Conservation (phyloP, 1,140 invertebrate species). For the Conus ventricosus region DNA sequence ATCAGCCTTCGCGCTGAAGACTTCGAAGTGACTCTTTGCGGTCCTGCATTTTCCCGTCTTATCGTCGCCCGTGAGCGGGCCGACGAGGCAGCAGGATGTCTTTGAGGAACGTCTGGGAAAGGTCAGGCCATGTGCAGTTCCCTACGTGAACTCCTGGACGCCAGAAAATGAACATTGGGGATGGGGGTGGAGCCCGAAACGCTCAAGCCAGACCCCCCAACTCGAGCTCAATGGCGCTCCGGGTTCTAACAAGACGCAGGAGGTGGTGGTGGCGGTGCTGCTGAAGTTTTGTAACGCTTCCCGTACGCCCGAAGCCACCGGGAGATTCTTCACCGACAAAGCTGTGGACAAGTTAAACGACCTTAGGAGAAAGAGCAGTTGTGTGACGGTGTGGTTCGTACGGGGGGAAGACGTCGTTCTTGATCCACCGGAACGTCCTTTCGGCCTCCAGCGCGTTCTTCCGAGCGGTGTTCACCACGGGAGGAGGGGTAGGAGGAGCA, state of each 20-base stretch:
- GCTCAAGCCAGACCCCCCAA: neutral
- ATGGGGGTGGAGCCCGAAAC: neutral
- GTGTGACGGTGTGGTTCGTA: constrained; percentile 86
- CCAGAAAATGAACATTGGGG: neutral
- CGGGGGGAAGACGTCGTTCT: constrained; percentile 73
- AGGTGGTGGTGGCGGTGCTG: neutral
- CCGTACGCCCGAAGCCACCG: neutral
- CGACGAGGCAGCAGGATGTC: neutral
- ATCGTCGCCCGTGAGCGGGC: neutral
- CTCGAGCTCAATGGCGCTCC: neutral
- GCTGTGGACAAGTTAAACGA: constrained; percentile 49
- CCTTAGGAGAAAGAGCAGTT: constrained; percentile 82
- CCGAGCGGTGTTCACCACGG: constrained; percentile 27
- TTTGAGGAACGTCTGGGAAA: neutral
- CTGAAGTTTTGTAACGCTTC: no score
- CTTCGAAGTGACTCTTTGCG: neutral
- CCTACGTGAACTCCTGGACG: no score
- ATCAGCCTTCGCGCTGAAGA: neutral
- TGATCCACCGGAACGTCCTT: constrained; percentile 48
- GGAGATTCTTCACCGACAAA: constrained; percentile 41
- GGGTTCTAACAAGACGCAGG: neutral
- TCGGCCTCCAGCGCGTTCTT: constrained; percentile 64
- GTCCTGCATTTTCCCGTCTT: neutral
- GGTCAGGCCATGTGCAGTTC: neutral
- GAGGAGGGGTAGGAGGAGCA: neutral